Base-by-base conservation (phyloP, 2,113 vertebrate genomes). In the Podocnemis expansa region DNA sequence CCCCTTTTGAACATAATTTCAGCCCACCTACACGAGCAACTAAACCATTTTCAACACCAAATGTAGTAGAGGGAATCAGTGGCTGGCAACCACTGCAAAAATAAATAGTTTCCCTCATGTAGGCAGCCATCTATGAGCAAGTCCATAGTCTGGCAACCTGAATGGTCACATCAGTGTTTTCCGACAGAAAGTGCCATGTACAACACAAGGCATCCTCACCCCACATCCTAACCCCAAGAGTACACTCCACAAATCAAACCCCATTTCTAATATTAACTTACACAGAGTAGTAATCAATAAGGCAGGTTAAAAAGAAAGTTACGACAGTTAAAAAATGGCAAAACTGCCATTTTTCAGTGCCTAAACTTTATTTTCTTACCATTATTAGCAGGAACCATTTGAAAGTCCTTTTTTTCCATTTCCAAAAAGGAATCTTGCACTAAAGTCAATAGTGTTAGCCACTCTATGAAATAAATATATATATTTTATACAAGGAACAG, bases 221-320 rank as follows among this genome's bases (percentile, higher is more conserved):
- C 63, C 8, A 4, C 56, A 10, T 25, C 56, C 47, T 47, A 6
- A 47, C 13, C 63, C 10, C 8, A 17, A 38, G 63, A 67, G n/a
- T 38, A 70, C 5, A 80, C 6, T 52, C 56, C 47, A 73, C 38
- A 41, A 80, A 13, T 43, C 73, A 27, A 45, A 45, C 24, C 41
- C 41, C 25, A 76, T 76, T 45, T 41, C 51, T 1, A 41, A 27
- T 2, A 55, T 76, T 58, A 84, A 73, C 45, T 45, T 5, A 5
- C 17, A 63, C 1, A 0, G 47, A 52, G 83, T 55, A 81, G 82
- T 0, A 0, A 58, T 0, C 24, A 79, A 4, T 25, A 78, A 6
- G 52, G 8, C 0, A 0, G 49, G 63, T 9, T 38, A 67, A 0
- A 4, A 0, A 7, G 83, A 27, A 4, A 1, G 1, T 0, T 2